These are phyloP conservation scores for Oophaga pumilio DNA, from an alignment of 2,113 vertebrate genomes.

Conservation along the genomic window DNA sequence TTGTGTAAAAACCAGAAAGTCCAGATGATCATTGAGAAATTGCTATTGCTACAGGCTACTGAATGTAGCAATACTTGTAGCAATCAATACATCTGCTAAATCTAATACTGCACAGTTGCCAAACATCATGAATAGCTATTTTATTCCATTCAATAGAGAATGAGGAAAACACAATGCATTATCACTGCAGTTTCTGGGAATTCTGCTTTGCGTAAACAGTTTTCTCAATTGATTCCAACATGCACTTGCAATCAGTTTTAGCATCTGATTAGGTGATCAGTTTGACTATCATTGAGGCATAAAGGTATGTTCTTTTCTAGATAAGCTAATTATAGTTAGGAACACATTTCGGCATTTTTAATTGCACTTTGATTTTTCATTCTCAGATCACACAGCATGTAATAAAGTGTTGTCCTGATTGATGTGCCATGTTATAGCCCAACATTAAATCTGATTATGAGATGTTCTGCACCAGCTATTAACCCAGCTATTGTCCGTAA, in stretches of 20 bases:
- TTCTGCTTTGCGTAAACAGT: slow-evolving; percentile 35
- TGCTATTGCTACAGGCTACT: not conserved
- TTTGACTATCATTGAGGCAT: slow-evolving; percentile 11
- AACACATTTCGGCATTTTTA: slow-evolving; percentile 25
- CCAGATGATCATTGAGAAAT: slow-evolving; percentile 17
- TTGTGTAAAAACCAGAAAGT: not conserved
- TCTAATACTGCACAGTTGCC: slow-evolving; percentile 19
- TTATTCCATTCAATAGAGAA: slow-evolving; percentile 15
- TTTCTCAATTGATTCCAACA: slow-evolving; percentile 34
- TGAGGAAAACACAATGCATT: slow-evolving; percentile 8
- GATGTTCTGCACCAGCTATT: not conserved
- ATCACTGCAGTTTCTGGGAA: slow-evolving; percentile 34
- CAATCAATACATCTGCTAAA: slow-evolving; percentile 30
- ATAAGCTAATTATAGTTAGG: slow-evolving; percentile 41
- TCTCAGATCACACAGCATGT: slow-evolving; percentile 18
- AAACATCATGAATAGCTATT: slow-evolving; percentile 29
- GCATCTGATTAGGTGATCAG: slow-evolving; percentile 50
- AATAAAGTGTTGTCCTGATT: slow-evolving; percentile 44
- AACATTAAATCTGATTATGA: not conserved
- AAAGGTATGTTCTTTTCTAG: slow-evolving; percentile 12
- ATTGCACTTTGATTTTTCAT: slow-evolving; percentile 41
- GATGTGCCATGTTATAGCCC: slow-evolving; percentile 16
- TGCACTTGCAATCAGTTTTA: slow-evolving; percentile 42
- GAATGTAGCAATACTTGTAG: not conserved
- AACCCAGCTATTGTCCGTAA: not conserved